A percentile compares a stretch with the other conserved stretches of the same genome.
Conservation (phyloP, 1,140 invertebrate genomes). For the Aethina tumida region DNA sequence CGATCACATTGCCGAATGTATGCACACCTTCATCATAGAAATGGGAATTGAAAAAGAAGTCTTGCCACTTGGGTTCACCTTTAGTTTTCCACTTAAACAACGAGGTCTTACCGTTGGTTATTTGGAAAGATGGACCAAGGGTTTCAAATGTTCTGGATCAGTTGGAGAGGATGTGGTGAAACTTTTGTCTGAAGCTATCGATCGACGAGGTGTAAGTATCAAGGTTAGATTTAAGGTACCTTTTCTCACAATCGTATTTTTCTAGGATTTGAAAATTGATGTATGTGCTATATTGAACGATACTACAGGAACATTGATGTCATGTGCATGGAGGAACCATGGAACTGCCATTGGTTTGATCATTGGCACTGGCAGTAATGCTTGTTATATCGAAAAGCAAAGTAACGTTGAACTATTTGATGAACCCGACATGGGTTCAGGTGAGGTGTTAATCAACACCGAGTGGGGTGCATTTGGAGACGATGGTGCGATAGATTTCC, state of each 20-base stretch:
- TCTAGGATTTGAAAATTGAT: constrained; percentile 47
- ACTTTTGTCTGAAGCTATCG: constrained; percentile 70
- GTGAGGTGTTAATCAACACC: constrained; percentile 81
- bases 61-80: constrained; percentile 95
- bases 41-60: constrained; percentile 57
- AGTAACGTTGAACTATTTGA: constrained; percentile 48
- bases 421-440: constrained; percentile 48
- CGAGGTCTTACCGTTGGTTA: constrained; percentile 80
- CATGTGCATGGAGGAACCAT: constrained; percentile 94
- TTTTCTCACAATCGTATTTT: too few species aligned
- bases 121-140: constrained; percentile 93
- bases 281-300: constrained; percentile 97
- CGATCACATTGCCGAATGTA: constrained; percentile 96
- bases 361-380: constrained; percentile 79
- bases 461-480: constrained; percentile 98
- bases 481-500: constrained; percentile 73
- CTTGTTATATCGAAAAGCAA: constrained; percentile 90
- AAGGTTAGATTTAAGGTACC: too few species aligned
- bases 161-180: constrained; percentile 80
- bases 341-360: constrained; percentile 32
- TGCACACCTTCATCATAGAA: constrained; percentile 85
- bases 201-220: constrained; percentile 51
- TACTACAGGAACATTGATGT: constrained; percentile 98
- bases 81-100: constrained; percentile 93
- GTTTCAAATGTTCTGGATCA: constrained; percentile 81